Evolutionary conservation across 2,888 invertebrate genomes (phyloP), one percentile per base, ranked within the genome.

Genomic region (Deladenus siricidicola): DNA sequence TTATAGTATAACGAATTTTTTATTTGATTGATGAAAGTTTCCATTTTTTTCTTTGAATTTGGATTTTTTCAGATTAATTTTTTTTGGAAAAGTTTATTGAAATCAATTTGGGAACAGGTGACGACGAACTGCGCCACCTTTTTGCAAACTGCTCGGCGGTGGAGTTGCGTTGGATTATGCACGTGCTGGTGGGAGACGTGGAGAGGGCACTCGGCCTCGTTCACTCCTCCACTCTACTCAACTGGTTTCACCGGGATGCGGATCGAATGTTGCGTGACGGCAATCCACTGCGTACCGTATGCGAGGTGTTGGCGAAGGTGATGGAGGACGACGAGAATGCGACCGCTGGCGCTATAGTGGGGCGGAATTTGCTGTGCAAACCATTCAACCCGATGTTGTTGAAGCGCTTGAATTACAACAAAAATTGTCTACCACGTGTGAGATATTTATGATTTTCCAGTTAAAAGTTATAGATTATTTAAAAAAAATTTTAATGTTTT

Each of bases 331-430:
- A 49, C 29, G 50, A 60, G 19, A 21, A 45, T 30, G 39, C 51
- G 4, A 43, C 49, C 30, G 52, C 23, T 24, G 28, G 14, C 17
- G 10, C 44, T 19, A 34, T 26, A 21, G 50, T 45, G 10, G 52
- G 49, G 8, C 47, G 50, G 47, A 43, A 60, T 42, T 19, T 61
- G 19, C 44, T 61, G 2, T 62, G 62, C 43, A 61, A 61, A 17
- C 57, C 58, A 1, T 58, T 61, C 48, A 29, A 44, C 3, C 62
- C 62, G 24, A 61, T 61, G 62, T 52, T 61, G 14, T 47, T 60
- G 30, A 61, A 61, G 8, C 62, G 62, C 28, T 49, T 61, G 39
- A 60, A 61, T 29, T 61, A 43, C 19, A 49, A 60, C 30, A 60
- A 60, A 28, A 28, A 61, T 28, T 51, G 52, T 8, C 45, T 61